Evolutionary conservation across 2,888 invertebrate species (phyloP), one percentile per base, ranked within the genome.

Genomic region (Furcula furcula): DNA sequence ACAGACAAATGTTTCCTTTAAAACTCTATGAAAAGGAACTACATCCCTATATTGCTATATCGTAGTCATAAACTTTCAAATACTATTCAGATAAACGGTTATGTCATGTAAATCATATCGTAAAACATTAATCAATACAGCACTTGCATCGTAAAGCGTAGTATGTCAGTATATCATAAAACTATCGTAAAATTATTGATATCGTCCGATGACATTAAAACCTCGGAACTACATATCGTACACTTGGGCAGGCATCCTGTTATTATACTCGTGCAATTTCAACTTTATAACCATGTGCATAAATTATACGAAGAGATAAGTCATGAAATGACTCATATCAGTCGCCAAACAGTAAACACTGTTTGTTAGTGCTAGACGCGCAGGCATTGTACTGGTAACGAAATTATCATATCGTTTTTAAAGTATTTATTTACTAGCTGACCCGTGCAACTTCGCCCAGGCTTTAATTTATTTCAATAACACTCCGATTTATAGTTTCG

Each of bases 161-260:
- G 11, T 28, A 28, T 40, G 45, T 36, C 45, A 40, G 28, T 44
- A 42, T 55, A 46, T 55, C 45, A 44, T 46, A 48, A 43, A 55
- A 46, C 35, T 19, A 40, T 33, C 42, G n/a, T n/a, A n/a, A n/a
- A 43, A 46, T 55, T 39, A 58, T 46, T 58, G 35, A 26, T 57
- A 65, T 65, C 65, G 64, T 56, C 34, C 61, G 49, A 55, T 65
- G 65, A 67, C 64, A 63, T 59, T 57, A 49, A 42, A 46, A 50
- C 31, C 38, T 46, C 48, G 48, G 42, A 46, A 51, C 36, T 33
- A 31, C 36, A 30, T 46, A 46, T 48, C 34, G 28, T 33, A 35
- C 31, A 23, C 26, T 22, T 23, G 3, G 11, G 5, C 14, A 19
- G 42, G 43, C 55, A 55, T 55, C 55, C 55, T 55, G 59, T 37